Conservation (phyloP, 1,140 invertebrate genomes). For the Campoletis sonorensis region DNA sequence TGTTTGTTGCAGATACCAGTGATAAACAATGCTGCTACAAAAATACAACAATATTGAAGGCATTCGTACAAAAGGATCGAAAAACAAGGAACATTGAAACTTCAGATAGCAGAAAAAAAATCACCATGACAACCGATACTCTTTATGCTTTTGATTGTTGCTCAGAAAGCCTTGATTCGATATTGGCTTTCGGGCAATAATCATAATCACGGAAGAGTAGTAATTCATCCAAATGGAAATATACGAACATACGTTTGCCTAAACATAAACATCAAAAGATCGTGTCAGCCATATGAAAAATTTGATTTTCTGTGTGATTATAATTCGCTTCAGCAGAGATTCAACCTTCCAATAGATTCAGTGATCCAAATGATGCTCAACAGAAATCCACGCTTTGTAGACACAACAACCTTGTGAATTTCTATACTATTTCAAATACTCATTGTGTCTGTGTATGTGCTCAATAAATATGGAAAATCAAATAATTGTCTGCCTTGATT, state of each 20-base stretch:
- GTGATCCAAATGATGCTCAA: slow-evolving; percentile 1
- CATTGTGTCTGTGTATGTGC: not conserved
- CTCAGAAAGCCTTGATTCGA: slow-evolving; percentile 75
- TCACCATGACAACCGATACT: slow-evolving; percentile 51
- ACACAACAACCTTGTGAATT: not conserved
- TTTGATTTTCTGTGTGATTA: not conserved
- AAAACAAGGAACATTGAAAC: slow-evolving; percentile 5
- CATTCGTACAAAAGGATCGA: not conserved
- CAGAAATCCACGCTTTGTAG: not conserved
- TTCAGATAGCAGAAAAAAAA: slow-evolving; percentile 1
- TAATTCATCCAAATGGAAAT: slow-evolving; percentile 50
- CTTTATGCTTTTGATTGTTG: slow-evolving; percentile 78
- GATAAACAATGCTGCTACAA: not conserved
- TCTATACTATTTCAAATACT: not conserved
- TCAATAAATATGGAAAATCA: not conserved
- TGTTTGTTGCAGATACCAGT: slow-evolving; percentile 27
- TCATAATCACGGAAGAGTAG: slow-evolving; percentile 75
- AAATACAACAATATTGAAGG: not conserved
- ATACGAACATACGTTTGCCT: not conserved
- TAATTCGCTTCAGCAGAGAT: slow-evolving; percentile 8
- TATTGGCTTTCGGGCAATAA: slow-evolving; percentile 78
- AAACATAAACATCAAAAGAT: not conserved
- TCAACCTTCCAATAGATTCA: slow-evolving; percentile 17
- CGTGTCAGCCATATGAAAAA: not conserved
- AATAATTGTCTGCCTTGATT: not conserved